A percentile compares a stretch with the other conserved stretches of the same genome.
Evolutionary conservation across 1,140 invertebrate genomes (phyloP).

Genomic region (Pantala flavescens): DNA sequence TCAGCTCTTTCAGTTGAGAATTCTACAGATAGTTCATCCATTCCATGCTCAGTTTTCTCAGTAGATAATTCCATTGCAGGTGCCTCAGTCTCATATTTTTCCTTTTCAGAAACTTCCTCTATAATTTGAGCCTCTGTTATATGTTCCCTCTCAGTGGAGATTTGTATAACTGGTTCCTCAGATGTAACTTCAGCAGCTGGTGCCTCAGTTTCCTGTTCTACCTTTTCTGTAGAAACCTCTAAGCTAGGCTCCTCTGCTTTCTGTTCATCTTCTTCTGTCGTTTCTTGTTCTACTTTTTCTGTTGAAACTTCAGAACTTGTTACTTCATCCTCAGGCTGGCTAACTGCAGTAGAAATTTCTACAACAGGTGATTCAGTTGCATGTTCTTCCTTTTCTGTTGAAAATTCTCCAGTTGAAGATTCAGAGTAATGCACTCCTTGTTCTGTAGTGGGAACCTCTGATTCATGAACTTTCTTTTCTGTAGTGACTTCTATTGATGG

Average conservation of each 20-base stretch:
- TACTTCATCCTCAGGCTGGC: not conserved
- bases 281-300: not conserved
- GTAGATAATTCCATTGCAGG: constrained; percentile 13
- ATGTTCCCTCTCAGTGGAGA: too few relatives aligned
- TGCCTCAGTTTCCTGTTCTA: not conserved
- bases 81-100: constrained; percentile 14
- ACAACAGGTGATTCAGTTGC: constrained; percentile 17
- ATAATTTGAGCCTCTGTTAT: too few relatives aligned
- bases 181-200: constrained; percentile 19
- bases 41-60: constrained; percentile 13
- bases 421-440: constrained; percentile 16
- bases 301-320: not conserved
- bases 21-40: not conserved
- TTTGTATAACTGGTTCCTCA: not conserved
- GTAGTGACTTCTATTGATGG: not conserved
- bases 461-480: too few relatives aligned
- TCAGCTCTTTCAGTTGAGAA: not conserved
- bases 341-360: constrained; percentile 2
- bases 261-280: not conserved
- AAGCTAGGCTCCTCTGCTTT: not conserved
- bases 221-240: not conserved
- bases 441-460: not conserved
- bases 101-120: too few relatives aligned
- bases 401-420: constrained; percentile 8
- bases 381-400: constrained; percentile 2